Evolutionary conservation across 1,140 invertebrate species (phyloP).

Genomic region (Brachionus koreanus): DNA sequence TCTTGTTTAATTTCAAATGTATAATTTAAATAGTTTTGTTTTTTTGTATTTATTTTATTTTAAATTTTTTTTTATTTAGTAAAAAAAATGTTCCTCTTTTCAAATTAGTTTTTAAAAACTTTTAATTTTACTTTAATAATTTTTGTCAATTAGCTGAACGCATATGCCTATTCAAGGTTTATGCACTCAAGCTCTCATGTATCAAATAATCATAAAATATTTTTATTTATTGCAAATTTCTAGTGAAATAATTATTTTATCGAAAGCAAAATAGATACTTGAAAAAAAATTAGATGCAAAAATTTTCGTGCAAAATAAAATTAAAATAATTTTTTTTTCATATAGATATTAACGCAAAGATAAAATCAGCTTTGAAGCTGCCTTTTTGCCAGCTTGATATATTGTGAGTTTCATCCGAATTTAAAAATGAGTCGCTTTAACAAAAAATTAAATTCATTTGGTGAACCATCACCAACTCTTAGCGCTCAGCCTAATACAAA

Average conservation of each 20-base stretch:
- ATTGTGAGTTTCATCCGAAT: not conserved
- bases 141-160: not conserved
- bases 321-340: slow-evolving; percentile 6
- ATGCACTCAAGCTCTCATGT: not conserved
- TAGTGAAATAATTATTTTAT: not conserved
- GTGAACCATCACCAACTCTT: not conserved
- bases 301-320: slow-evolving; percentile 24
- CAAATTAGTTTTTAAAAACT: not conserved
- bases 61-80: not conserved
- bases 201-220: slow-evolving; percentile 5
- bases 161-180: not conserved
- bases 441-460: not conserved
- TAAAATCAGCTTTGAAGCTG: not conserved
- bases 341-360: not conserved
- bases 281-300: slow-evolving; percentile 11
- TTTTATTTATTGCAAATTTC: not conserved
- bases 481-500: not conserved
- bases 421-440: not conserved
- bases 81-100: not conserved
- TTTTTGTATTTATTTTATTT: not conserved
- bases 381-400: not conserved
- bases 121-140: not conserved
- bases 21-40: not conserved
- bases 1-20: too few relatives aligned
- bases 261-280: slow-evolving; percentile 23